A percentile compares a stretch with the other conserved stretches of the same genome.
phyloP scores from a whole-genome alignment of 2,888 invertebrate species.

The Hypolimnas misippus region DNA sequence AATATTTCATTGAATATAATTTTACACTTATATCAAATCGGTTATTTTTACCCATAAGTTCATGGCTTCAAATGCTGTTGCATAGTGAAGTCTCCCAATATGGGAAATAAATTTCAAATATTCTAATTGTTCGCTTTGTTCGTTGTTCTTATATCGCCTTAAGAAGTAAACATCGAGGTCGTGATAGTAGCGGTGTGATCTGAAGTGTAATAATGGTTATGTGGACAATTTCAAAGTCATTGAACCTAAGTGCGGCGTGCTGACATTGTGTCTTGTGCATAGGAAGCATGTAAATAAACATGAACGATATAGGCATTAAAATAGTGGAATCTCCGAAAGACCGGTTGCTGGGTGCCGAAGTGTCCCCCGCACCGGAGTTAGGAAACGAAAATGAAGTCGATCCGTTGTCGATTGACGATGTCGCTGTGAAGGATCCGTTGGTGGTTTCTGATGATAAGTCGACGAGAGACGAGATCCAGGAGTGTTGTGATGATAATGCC shows the following conservation, averaged over 20 bases:
- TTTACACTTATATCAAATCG: conserved; percentile 51
- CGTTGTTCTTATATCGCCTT: conserved; percentile 33
- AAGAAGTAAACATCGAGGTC: conserved; percentile 32
- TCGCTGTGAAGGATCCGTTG: conserved; percentile 51
- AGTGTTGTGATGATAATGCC: conserved; percentile 79
- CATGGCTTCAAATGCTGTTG: conserved; percentile 70
- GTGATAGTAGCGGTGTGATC: conserved; percentile 36
- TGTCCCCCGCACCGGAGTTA: conserved; percentile 58
- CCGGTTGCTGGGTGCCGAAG: conserved; percentile 56
- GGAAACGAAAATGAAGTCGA: conserved; percentile 68
- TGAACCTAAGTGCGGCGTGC: conserved; percentile 73
- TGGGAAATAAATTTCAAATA: conserved; percentile 66
- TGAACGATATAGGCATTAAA: conserved; percentile 81
- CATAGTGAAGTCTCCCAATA: conserved; percentile 72
- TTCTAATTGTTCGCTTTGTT: conserved; percentile 45
- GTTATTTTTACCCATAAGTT: conserved; percentile 69
- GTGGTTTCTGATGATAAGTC: conserved; percentile 47
- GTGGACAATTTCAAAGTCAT: conserved; percentile 69
- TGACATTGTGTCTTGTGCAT: conserved; percentile 72
- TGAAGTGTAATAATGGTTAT: conserved; percentile 53
- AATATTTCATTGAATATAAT: conserved; percentile 27
- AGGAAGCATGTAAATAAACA: conserved; percentile 83
- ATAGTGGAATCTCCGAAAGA: conserved; percentile 75
- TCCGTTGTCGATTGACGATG: conserved; percentile 69
- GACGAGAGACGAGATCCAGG: conserved; percentile 52